Evolutionary conservation across 2,113 vertebrate species (phyloP).

Genomic region (Myrmophylax atrothorax): DNA sequence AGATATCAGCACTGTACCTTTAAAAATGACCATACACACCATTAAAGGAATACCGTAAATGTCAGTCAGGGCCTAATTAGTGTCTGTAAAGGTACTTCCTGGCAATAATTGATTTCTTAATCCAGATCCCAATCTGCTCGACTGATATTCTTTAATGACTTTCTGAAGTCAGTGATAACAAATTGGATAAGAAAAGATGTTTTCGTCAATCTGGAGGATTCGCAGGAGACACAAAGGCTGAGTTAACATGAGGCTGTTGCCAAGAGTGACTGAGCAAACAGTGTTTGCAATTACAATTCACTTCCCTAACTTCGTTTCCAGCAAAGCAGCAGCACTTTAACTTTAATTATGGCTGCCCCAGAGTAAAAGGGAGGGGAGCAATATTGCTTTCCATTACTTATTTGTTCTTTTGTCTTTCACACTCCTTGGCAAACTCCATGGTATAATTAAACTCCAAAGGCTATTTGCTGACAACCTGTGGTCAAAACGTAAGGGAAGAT

Average conservation of each 20-base stretch:
- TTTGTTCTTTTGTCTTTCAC: slow-evolving; percentile 17
- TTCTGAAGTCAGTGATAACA: slow-evolving; percentile 59
- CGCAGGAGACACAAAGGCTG: slow-evolving; percentile 28
- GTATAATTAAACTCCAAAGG: slow-evolving; percentile 28
- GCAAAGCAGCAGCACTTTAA: slow-evolving; percentile 34
- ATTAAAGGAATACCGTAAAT: slow-evolving; percentile 26
- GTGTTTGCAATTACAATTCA: slow-evolving; percentile 51
- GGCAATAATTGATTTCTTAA: slow-evolving; percentile 59
- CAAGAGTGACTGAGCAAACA: slow-evolving; percentile 48
- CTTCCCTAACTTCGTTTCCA: slow-evolving; percentile 44
- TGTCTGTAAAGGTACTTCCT: slow-evolving; percentile 32
- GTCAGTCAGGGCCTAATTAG: slow-evolving; percentile 34
- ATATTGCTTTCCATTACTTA: slow-evolving; percentile 19
- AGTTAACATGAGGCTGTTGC: slow-evolving; percentile 30
- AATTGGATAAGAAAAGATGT: slow-evolving; percentile 53
- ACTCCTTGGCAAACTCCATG: slow-evolving; percentile 1
- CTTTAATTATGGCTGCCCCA: slow-evolving; percentile 54
- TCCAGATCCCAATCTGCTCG: slow-evolving; percentile 31
- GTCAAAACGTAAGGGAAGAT: background rate
- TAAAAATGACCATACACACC: slow-evolving; percentile 8
- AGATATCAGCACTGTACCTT: background rate
- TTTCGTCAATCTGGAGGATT: slow-evolving; percentile 14
- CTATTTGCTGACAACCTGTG: slow-evolving; percentile 7
- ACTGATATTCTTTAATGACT: slow-evolving; percentile 55
- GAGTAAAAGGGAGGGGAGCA: background rate